Base-by-base conservation (phyloP, 2,888 invertebrate species). In the Plutella xylostella region DNA sequence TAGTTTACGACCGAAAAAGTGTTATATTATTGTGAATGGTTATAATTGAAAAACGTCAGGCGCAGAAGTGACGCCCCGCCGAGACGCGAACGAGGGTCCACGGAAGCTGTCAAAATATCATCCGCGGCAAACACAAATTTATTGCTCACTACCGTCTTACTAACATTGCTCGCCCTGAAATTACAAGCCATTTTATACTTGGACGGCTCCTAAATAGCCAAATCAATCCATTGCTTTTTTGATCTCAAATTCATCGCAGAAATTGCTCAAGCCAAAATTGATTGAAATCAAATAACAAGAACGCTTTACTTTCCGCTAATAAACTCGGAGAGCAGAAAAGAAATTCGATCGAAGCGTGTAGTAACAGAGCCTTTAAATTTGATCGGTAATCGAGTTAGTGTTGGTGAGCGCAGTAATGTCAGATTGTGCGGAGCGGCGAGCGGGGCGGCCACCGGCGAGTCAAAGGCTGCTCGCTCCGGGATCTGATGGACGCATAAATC, bases 21-120 rank as follows among this genome's bases (percentile, higher is more conserved):
- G 72, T 72, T 67, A 74, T 71, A 22, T 64, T 71, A 28, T 64
- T 64, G 69, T 70, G 69, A 76, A 68, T 72, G 69, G 66, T 72
- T 76, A 69, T 78, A 78, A 72, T 71, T 72, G 72, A 64, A 77
- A 76, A 77, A 74, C 55, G 77, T 77, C 77, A 73, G 57, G 52
- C 54, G 63, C 77, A 77, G 65, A 19, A 52, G 65, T 63, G 74
- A 67, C 76, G 68, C 71, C 77, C 77, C 70, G 72, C 69, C 65
- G 75, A 61, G 77, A 55, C 63, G 50, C 56, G 68, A 72, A 75
- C 74, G 75, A 75, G 76, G 77, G 76, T 72, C 68, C 58, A 19
- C 12, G 45, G n/a, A n/a, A n/a, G 45, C 46, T 72, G 77, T 77
- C 76, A 76, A 67, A 70, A 68, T 65, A 69, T 63, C 68, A 62